A percentile compares a stretch with the other conserved stretches of the same genome.
Evolutionary conservation across 2,113 vertebrate species (phyloP).

Genomic region (Pterocles gutturalis): DNA sequence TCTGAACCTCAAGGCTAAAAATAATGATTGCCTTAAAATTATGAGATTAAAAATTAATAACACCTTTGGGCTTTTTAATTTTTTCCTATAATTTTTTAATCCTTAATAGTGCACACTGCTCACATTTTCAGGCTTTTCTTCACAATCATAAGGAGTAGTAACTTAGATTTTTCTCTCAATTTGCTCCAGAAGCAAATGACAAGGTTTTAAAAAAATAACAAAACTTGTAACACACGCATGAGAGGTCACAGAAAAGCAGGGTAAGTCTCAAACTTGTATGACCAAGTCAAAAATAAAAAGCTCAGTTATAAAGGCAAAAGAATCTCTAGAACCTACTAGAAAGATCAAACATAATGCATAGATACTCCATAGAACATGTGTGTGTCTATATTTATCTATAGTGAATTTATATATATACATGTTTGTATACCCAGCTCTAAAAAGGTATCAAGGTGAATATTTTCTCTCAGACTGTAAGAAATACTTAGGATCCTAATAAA

Average conservation of each 20-base stretch:
- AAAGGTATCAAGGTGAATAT: not conserved
- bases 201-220: not conserved
- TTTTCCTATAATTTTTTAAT: not conserved
- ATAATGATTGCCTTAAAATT: not conserved
- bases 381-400: not conserved
- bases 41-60: not conserved
- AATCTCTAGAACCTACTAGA: not conserved
- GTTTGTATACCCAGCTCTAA: not conserved
- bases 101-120: not conserved
- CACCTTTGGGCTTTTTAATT: not conserved
- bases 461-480: not conserved
- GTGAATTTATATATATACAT: not conserved
- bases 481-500: not conserved
- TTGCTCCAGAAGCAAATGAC: not conserved
- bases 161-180: not conserved
- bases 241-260: not conserved
- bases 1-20: not conserved
- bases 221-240: not conserved
- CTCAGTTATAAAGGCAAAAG: not conserved
- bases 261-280: not conserved
- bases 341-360: no score
- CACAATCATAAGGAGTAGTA: not conserved
- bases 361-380: accelerated
- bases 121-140: not conserved
- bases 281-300: not conserved